phyloP scores from a whole-genome alignment of 2,113 vertebrate species.

The Tetrao urogallus region DNA sequence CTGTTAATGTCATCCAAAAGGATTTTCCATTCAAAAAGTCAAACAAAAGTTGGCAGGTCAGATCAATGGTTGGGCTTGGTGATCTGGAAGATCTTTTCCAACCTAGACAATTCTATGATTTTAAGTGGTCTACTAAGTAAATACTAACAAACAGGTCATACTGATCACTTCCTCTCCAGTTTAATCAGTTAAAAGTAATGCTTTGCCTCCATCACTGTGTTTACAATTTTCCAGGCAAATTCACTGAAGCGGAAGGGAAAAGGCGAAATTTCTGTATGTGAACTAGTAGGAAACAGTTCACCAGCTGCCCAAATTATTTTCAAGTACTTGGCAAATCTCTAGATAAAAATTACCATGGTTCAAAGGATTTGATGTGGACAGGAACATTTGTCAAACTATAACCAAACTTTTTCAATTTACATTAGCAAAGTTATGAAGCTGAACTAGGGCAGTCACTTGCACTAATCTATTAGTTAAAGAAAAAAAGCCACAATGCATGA shows the following conservation, averaged over 20 bases:
- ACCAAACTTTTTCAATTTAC: constrained; percentile 63
- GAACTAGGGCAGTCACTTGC: constrained; percentile 51
- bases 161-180: background rate
- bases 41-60: background rate
- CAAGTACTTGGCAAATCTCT: constrained; percentile 27
- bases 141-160: background rate
- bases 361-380: constrained; percentile 33
- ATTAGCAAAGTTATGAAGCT: constrained; percentile 67
- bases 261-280: constrained; percentile 5
- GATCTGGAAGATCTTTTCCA: background rate
- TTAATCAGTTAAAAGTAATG: background rate
- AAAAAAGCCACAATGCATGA: constrained; percentile 28
- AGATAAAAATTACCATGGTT: constrained; percentile 51
- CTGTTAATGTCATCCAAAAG: background rate
- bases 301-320: constrained; percentile 52
- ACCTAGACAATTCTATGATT: background rate
- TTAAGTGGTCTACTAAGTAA: background rate
- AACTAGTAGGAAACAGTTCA: constrained; percentile 11
- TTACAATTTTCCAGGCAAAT: background rate
- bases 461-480: constrained; percentile 60
- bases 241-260: background rate
- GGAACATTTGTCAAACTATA: constrained; percentile 70
- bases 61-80: no score
- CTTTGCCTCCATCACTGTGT: no score
- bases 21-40: background rate